phyloP scores from a whole-genome alignment of 2,797 vertebrate genomes.

The Potorous gilbertii region DNA sequence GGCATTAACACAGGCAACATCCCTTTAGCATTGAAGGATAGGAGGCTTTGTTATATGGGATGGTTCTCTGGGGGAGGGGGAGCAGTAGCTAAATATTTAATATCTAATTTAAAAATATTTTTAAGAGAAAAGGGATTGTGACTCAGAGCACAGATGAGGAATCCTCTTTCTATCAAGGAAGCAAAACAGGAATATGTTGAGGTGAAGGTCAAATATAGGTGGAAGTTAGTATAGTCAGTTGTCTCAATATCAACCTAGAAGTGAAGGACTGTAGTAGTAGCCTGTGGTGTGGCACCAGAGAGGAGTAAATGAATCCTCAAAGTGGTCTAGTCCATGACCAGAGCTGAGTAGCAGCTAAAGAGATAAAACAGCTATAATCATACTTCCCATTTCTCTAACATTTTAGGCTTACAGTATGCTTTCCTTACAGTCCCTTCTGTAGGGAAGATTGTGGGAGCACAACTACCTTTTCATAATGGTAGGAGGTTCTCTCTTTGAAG shows the following conservation, averaged over 20 bases:
- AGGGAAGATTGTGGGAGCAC: neutral
- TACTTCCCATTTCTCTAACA: no score
- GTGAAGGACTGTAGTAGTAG: neutral
- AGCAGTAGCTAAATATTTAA: neutral
- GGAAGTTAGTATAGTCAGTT: neutral
- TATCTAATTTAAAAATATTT: no score
- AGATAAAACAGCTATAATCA: neutral
- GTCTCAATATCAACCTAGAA: neutral
- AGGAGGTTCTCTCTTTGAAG: neutral
- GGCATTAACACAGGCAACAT: neutral
- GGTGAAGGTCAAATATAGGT: neutral
- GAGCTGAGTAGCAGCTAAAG: neutral
- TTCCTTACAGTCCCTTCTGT: no score
- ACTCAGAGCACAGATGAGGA: neutral
- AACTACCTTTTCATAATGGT: neutral
- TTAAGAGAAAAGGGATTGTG: neutral
- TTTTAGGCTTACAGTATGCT: no score
- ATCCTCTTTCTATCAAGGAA: neutral
- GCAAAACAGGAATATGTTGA: neutral
- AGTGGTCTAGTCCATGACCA: neutral
- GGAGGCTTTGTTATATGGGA: neutral
- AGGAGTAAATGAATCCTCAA: neutral
- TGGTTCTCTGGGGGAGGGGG: neutral
- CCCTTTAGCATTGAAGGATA: neutral
- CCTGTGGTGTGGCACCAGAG: neutral